A percentile compares a stretch with the other conserved stretches of the same genome.
These are phyloP conservation scores for Adelognathus sp. DNA, from an alignment of 2,888 invertebrate species.

Conservation along the genomic window DNA sequence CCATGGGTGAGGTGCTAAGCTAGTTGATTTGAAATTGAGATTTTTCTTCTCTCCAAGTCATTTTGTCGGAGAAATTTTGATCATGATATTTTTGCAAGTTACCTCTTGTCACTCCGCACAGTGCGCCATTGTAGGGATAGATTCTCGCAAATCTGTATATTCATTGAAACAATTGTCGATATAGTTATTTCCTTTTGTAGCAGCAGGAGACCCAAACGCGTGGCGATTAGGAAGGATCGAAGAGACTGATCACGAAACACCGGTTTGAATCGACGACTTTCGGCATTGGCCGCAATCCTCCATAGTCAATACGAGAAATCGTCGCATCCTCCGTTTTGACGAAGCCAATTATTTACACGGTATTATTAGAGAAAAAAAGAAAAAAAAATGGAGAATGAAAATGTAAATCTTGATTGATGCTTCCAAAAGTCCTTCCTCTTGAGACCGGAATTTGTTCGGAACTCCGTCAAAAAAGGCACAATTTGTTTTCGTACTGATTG, in stretches of 20 bases:
- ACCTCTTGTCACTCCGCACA: neutral
- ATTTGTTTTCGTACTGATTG: neutral
- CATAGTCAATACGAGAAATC: constrained; percentile 61
- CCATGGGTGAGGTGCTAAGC: too few relatives aligned
- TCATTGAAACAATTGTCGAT: constrained; percentile 28
- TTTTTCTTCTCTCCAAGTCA: too few relatives aligned
- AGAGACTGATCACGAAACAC: constrained; percentile 91
- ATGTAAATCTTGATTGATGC: constrained; percentile 39
- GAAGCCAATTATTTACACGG: constrained; percentile 59
- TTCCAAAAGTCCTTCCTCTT: constrained; percentile 35
- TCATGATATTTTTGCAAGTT: too few relatives aligned
- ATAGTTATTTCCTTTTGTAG: constrained; percentile 64
- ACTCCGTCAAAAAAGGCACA: neutral
- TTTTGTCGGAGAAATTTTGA: too few relatives aligned
- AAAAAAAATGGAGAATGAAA: neutral
- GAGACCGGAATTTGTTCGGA: neutral
- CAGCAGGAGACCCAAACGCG: constrained; percentile 88
- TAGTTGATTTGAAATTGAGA: too few relatives aligned
- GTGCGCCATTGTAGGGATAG: constrained; percentile 9
- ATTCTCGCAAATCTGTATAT: neutral
- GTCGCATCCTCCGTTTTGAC: constrained; percentile 51
- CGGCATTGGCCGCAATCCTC: constrained; percentile 54
- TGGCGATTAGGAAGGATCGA: constrained; percentile 92
- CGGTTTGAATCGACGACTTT: constrained; percentile 83
- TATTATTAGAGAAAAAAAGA: constrained; percentile 9